Evolutionary conservation across 2,797 vertebrate species (phyloP).

Genomic region (Myotis pilosus): DNA sequence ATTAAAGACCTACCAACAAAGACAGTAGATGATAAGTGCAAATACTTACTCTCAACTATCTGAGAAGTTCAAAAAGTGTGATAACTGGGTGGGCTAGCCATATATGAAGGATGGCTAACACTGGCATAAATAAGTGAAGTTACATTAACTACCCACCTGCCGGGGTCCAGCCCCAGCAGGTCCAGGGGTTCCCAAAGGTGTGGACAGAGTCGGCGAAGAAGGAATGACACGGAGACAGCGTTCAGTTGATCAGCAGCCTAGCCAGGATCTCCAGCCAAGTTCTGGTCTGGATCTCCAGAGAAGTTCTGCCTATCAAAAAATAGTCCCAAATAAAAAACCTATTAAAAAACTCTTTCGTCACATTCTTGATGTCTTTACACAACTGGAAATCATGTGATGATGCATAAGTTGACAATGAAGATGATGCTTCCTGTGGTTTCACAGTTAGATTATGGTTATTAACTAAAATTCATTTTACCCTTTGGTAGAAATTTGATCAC

Average conservation of each 20-base stretch:
- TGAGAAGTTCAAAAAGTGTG: slow-evolving; percentile 78
- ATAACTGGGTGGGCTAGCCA: slow-evolving; percentile 69
- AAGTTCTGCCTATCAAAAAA: slow-evolving; percentile 35
- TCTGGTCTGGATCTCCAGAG: too few species aligned
- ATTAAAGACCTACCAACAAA: slow-evolving; percentile 71
- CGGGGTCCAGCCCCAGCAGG: too few species aligned
- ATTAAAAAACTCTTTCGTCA: slow-evolving; percentile 35
- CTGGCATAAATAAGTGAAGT: slow-evolving; percentile 77
- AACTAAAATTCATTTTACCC: not conserved
- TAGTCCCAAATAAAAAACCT: not conserved
- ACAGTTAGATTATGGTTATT: not conserved
- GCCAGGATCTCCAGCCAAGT: too few species aligned
- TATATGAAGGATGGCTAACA: slow-evolving; percentile 67
- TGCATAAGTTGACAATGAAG: not conserved
- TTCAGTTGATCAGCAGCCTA: too few species aligned
- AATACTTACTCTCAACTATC: slow-evolving; percentile 70
- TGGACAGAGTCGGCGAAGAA: too few species aligned
- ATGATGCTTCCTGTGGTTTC: not conserved
- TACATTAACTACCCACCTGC: not conserved
- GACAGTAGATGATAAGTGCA: slow-evolving; percentile 63
- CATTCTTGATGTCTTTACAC: slow-evolving; percentile 74
- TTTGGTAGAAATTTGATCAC: not conserved
- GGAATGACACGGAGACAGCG: too few species aligned
- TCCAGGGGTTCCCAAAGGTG: too few species aligned
- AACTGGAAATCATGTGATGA: not conserved